A percentile compares a stretch with the other conserved stretches of the same genome.
Conservation (phyloP, 2,888 invertebrate species). For the Diadegma fenestrale region DNA sequence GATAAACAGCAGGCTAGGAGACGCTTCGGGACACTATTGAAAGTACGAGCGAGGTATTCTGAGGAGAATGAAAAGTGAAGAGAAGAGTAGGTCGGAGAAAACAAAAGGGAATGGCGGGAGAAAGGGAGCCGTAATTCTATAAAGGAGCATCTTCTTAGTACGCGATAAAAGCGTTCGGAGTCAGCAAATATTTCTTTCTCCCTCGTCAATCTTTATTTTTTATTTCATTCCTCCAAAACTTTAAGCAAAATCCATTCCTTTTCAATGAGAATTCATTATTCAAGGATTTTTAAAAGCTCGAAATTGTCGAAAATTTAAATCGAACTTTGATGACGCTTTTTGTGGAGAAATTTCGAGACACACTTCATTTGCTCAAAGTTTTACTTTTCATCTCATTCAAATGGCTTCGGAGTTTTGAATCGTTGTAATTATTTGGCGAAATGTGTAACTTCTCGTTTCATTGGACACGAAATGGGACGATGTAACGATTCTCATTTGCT, state of each 20-base stretch:
- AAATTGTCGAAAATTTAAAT: neutral
- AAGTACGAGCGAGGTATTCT: conserved; percentile 25
- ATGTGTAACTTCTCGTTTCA: conserved; percentile 25
- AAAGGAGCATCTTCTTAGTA: conserved; percentile 43
- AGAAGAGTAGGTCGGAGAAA: conserved; percentile 9
- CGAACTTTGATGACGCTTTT: neutral
- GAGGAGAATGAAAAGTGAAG: conserved; percentile 14
- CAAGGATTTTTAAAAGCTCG: too few species aligned
- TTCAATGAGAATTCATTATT: too few species aligned
- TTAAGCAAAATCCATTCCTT: conserved; percentile 12
- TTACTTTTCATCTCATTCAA: neutral
- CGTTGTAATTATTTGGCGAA: neutral
- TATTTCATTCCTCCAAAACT: conserved; percentile 16
- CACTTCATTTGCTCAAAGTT: neutral
- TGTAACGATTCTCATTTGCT: conserved; percentile 8
- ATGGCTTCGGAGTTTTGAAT: neutral
- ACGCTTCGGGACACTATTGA: conserved; percentile 13
- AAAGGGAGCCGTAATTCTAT: conserved; percentile 27
- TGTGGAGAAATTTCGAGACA: neutral
- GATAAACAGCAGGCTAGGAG: conserved; percentile 30
- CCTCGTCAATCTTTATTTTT: neutral
- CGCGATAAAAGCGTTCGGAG: conserved; percentile 35
- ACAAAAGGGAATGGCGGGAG: neutral
- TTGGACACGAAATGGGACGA: neutral
- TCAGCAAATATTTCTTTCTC: conserved; percentile 13